A percentile compares a stretch with the other conserved stretches of the same genome.
Evolutionary conservation across 2,888 invertebrate species (phyloP).

Genomic region (Epiperipatus broadwayi): DNA sequence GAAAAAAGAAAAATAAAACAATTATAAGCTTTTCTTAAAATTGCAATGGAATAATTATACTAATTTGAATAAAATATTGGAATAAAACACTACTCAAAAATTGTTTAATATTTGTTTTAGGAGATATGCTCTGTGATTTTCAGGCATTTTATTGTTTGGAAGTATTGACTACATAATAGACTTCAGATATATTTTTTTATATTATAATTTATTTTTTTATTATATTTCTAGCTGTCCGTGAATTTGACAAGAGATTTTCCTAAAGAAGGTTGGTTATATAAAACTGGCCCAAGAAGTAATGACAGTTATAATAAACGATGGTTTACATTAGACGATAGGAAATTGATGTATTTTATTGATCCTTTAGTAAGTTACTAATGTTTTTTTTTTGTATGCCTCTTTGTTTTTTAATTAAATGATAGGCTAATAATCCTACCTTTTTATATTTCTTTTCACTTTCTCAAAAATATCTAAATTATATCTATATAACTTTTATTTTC

Average conservation of each 20-base stretch:
- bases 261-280: slow-evolving; percentile 68
- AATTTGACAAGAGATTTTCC: slow-evolving; percentile 60
- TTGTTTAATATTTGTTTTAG: not conserved
- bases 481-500: too few species aligned
- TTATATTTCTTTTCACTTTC: too few species aligned
- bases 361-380: slow-evolving; percentile 43
- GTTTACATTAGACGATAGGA: slow-evolving; percentile 70
- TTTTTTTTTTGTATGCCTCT: too few species aligned
- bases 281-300: slow-evolving; percentile 60
- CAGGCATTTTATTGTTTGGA: slow-evolving; percentile 5
- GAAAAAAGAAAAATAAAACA: too few species aligned
- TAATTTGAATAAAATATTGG: too few species aligned
- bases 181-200: not conserved
- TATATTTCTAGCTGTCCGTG: slow-evolving; percentile 35
- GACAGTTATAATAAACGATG: slow-evolving; percentile 67
- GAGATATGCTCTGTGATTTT: slow-evolving; percentile 5
- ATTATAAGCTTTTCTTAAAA: too few species aligned
- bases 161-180: slow-evolving; percentile 9
- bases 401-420: too few species aligned
- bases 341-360: slow-evolving; percentile 79
- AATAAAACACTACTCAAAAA: too few species aligned
- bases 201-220: slow-evolving; percentile 9
- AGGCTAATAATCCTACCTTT: too few species aligned
- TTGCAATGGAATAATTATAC: too few species aligned
- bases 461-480: too few species aligned